phyloP scores from a whole-genome alignment of 2,113 vertebrate species.

The Oncorhynchus kisutch region DNA sequence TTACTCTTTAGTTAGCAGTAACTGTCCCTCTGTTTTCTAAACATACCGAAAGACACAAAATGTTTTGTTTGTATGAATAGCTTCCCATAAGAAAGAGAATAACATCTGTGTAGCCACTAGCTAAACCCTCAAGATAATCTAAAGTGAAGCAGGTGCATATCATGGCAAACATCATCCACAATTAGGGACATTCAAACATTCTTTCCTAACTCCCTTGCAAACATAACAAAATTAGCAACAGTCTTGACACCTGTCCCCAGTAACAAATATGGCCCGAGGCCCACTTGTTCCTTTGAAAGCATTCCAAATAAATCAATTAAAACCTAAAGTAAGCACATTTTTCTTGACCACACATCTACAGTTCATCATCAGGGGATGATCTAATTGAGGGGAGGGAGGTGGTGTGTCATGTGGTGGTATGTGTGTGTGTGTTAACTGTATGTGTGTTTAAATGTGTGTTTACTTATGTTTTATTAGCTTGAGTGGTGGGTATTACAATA shows the following conservation, averaged over 20 bases:
- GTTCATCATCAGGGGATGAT: constrained; percentile 9
- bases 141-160: constrained; percentile 24
- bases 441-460: not conserved
- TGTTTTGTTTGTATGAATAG: constrained; percentile 4
- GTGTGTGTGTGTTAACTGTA: too few species aligned
- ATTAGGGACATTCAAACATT: constrained; percentile 18
- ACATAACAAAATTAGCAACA: not conserved
- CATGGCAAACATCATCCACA: constrained; percentile 8
- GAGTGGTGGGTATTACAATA: too few species aligned
- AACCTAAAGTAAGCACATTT: constrained; percentile 1
- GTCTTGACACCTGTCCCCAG: constrained; percentile 10
- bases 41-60: constrained; percentile 3
- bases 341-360: not conserved
- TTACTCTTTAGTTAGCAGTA: not conserved
- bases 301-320: constrained; percentile 1
- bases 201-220: constrained; percentile 1
- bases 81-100: not conserved
- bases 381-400: not conserved
- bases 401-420: too few species aligned
- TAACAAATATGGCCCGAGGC: not conserved
- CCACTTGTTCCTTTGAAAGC: not conserved
- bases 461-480: not conserved
- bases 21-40: not conserved
- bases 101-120: constrained; percentile 19
- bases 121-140: constrained; percentile 9